Evolutionary conservation across 2,797 vertebrate genomes (phyloP), one percentile per base, ranked within the genome.

Genomic region (Argyrosomus regius): DNA sequence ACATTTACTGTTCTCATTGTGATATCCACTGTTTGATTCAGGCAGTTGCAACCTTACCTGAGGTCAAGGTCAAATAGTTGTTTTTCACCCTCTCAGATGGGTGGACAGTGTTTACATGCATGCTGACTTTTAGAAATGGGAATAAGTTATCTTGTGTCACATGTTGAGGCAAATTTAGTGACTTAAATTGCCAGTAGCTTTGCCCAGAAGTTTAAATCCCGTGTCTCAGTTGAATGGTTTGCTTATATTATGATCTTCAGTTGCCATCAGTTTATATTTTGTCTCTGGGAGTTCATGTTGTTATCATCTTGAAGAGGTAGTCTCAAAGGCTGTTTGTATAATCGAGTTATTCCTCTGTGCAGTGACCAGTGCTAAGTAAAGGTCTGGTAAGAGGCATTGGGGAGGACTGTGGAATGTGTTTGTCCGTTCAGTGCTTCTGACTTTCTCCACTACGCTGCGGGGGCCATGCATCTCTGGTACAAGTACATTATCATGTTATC

Each of bases 281-380:
- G 6, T 7, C 22, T 35, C 12, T 22, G n/a, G 16, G 12, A 45
- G n/a, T 22, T 20, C 24, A 17, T 67, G 41, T 5, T 56, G 59
- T 62, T 59, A 0, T 16, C 31, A 4, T 83, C 6, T 72, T 67
- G 54, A 83, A 24, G 20, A 75, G 41, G 66, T 80, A 72, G 57
- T 66, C 18, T 41, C 50, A 31, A 17, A 63, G 50, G 11, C 57
- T 50, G 16, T 79, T 80, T 61, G 67, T 67, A 75, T 87, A 73
- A 89, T 89, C 10, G 72, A 81, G 82, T 80, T 72, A 60, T 87
- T 79, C 58, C 75, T 80, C 82, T 78, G 78, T 84, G 82, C 67
- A 78, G 65, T 93, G 84, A 79, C 78, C 83, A 83, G 83, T 72
- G 77, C 84, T 87, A 86, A 92, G 88, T 84, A 83, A 90, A 89